A percentile compares a stretch with the other conserved stretches of the same genome.
Evolutionary conservation across 1,140 invertebrate genomes (phyloP).

Genomic region (Micrasema longulum): DNA sequence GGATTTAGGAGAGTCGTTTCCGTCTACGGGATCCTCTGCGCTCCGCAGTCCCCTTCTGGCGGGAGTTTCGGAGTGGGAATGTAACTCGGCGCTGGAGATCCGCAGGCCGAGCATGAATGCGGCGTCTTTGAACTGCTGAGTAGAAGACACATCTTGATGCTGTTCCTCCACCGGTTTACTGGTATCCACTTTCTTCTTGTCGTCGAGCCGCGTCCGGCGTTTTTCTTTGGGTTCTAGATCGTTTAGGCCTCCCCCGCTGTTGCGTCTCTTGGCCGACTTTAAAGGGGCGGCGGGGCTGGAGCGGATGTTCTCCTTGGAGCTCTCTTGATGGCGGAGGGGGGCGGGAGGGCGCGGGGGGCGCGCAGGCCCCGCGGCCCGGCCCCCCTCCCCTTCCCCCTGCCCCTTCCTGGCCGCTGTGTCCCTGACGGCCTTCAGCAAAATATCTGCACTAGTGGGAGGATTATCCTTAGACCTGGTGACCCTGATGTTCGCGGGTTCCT

Average conservation of each 20-base stretch:
- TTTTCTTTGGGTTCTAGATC: constrained; percentile 52
- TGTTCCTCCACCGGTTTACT: constrained; percentile 37
- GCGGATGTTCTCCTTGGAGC: constrained; percentile 50
- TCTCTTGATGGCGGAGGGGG: constrained; percentile 40
- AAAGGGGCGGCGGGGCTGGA: constrained; percentile 35
- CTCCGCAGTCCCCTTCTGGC: constrained; percentile 19
- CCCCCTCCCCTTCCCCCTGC: background rate
- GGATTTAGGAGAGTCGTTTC: constrained; percentile 8
- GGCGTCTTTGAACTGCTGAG: constrained; percentile 39
- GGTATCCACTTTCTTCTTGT: constrained; percentile 31
- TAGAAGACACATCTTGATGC: constrained; percentile 50
- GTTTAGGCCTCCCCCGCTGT: constrained; percentile 39
- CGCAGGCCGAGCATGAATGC: constrained; percentile 31
- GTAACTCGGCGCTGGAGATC: constrained; percentile 20
- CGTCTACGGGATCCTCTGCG: constrained; percentile 17
- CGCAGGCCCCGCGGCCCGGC: background rate
- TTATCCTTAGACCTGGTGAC: constrained; percentile 51
- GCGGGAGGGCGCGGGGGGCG: background rate
- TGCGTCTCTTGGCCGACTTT: constrained; percentile 48
- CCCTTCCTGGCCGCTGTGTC: constrained; percentile 25
- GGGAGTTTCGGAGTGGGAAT: constrained; percentile 25
- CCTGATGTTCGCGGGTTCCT: constrained; percentile 21
- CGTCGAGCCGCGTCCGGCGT: constrained; percentile 48
- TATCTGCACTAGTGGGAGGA: constrained; percentile 36
- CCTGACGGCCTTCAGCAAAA: constrained; percentile 21